Percentiles rank a stretch among this genome's conserved stretches.
Evolutionary conservation across 2,797 vertebrate genomes (phyloP).

Genomic region (Phoeniculus purpureus): DNA sequence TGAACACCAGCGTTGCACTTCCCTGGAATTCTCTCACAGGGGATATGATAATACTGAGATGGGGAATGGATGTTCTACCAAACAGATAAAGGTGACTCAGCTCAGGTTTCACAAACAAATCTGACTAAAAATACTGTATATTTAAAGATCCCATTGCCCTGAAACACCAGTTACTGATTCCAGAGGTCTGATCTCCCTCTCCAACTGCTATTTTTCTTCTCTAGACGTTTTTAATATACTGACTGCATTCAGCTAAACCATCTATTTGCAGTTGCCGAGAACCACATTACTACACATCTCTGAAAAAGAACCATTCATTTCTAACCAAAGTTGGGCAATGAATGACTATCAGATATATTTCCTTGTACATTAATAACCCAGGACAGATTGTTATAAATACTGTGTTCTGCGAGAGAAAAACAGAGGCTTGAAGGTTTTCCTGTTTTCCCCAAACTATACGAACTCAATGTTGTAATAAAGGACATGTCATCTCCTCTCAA

Average conservation of each 20-base stretch:
- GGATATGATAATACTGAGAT: background rate
- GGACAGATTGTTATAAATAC: constrained; percentile 25
- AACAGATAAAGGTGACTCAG: background rate
- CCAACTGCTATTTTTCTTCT: background rate
- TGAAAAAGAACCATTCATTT: constrained; percentile 36
- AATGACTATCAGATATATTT: constrained; percentile 18
- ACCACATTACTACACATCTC: constrained; percentile 26
- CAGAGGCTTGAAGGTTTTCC: constrained; percentile 21
- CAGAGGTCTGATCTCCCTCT: background rate
- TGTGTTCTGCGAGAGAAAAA: background rate
- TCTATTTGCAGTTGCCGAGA: background rate
- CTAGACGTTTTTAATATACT: background rate
- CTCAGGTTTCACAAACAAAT: constrained; percentile 19
- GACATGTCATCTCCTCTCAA: background rate
- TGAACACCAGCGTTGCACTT: background rate
- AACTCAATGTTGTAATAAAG: background rate
- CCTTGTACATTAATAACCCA: constrained; percentile 11
- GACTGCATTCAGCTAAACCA: constrained; percentile 2
- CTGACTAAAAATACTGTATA: background rate
- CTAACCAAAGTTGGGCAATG: constrained; percentile 11
- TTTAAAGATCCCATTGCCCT: background rate
- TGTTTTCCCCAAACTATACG: background rate
- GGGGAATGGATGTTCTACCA: background rate
- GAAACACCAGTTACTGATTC: background rate
- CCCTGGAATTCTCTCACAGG: background rate